These are phyloP conservation scores for Phanerotoma sp. DNA, from an alignment of 2,888 invertebrate species.

Conservation along the genomic window DNA sequence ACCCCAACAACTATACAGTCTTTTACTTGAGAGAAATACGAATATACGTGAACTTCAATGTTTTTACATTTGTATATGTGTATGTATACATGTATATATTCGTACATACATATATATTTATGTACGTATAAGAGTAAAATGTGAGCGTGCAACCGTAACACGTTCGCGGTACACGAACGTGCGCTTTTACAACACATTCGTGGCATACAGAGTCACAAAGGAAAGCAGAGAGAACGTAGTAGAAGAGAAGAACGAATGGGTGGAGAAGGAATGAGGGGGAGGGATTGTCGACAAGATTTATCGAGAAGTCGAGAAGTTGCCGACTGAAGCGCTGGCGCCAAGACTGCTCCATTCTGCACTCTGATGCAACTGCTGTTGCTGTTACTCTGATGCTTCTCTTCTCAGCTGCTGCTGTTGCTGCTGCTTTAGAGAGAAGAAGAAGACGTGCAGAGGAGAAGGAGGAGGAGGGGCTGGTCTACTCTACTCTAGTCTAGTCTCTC, in stretches of 20 bases:
- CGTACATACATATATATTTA: neutral
- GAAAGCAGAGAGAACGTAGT: slow-evolving; percentile 8
- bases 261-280: slow-evolving; percentile 36
- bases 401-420: too few relatives aligned
- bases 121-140: neutral
- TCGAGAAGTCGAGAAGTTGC: slow-evolving; percentile 45
- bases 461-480: too few relatives aligned
- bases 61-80: too few relatives aligned
- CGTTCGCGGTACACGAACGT: slow-evolving; percentile 6
- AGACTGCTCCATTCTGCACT: slow-evolving; percentile 4
- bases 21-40: slow-evolving; percentile 4
- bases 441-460: too few relatives aligned
- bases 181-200: slow-evolving; percentile 18
- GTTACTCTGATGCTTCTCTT: too few relatives aligned
- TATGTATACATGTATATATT: slow-evolving; percentile 7
- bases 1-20: neutral
- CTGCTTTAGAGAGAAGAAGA: too few relatives aligned
- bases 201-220: slow-evolving; percentile 25
- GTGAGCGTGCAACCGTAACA: slow-evolving; percentile 4
- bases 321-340: slow-evolving; percentile 25
- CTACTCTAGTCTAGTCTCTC: too few relatives aligned
- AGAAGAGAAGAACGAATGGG: slow-evolving; percentile 24
- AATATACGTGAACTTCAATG: too few relatives aligned
- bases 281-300: slow-evolving; percentile 22
- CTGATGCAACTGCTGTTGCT: slow-evolving; percentile 14